Evolutionary conservation across 2,888 invertebrate genomes (phyloP).

Genomic region (Drosophila diplacantha): DNA sequence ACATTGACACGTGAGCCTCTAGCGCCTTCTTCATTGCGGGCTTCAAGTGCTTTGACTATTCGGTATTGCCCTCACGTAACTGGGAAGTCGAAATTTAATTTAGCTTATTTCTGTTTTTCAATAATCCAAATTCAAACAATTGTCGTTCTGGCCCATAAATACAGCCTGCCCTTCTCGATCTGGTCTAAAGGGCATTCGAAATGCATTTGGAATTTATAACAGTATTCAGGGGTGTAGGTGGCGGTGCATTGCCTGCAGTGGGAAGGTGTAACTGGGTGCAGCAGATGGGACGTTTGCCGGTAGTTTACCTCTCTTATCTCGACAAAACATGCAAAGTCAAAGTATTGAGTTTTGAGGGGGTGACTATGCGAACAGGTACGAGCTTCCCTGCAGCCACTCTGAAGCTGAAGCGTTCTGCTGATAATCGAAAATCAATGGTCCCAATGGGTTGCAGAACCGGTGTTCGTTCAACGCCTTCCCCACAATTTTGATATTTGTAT

Average conservation of each 20-base stretch:
- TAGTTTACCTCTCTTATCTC: slow-evolving; percentile 33
- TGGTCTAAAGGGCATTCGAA: slow-evolving; percentile 26
- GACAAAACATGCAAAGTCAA: slow-evolving; percentile 24
- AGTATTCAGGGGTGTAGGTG: not conserved
- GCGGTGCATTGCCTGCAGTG: not conserved
- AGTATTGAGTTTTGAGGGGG: slow-evolving; percentile 3
- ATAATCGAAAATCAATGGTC: slow-evolving; percentile 64
- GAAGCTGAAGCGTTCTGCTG: slow-evolving; percentile 6
- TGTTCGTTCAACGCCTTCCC: slow-evolving; percentile 11
- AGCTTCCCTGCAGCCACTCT: slow-evolving; percentile 41
- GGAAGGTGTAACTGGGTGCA: slow-evolving; percentile 7
- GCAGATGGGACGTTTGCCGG: slow-evolving; percentile 13
- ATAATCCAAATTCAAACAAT: slow-evolving; percentile 57
- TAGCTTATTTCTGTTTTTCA: slow-evolving; percentile 58
- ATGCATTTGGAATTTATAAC: slow-evolving; percentile 45
- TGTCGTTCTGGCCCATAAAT: slow-evolving; percentile 37
- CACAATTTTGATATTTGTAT: slow-evolving; percentile 44
- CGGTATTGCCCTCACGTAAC: slow-evolving; percentile 51
- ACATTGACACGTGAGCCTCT: slow-evolving; percentile 1
- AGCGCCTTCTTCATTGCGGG: too few relatives aligned
- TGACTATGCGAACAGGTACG: slow-evolving; percentile 2
- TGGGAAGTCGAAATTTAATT: slow-evolving; percentile 62
- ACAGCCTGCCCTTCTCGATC: not conserved
- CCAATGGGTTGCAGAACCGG: slow-evolving; percentile 44
- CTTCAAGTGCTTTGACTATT: slow-evolving; percentile 2